Conservation (phyloP, 2,797 vertebrate genomes). For the Microtus agrestis region DNA sequence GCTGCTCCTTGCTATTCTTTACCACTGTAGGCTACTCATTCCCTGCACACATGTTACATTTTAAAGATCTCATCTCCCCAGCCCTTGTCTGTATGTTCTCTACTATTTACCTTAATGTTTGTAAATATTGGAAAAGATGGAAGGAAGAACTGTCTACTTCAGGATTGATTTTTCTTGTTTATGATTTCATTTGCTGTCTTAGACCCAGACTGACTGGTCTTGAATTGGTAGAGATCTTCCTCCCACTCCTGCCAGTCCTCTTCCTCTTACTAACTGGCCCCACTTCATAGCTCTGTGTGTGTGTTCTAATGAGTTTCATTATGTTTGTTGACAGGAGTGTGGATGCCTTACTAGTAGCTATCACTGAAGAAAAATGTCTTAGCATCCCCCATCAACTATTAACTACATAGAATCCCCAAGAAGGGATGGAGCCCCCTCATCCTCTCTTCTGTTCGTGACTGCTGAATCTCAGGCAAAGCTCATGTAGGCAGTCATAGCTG, state of each 20-base stretch:
- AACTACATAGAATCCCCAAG: not conserved
- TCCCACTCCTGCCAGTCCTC: not conserved
- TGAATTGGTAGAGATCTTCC: not conserved
- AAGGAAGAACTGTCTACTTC: constrained; percentile 36
- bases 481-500: not conserved
- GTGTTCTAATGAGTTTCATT: not conserved
- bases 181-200: constrained; percentile 32
- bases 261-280: not conserved
- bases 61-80: not conserved
- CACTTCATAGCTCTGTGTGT: not conserved
- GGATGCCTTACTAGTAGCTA: not conserved
- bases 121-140: constrained; percentile 3
- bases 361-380: not conserved
- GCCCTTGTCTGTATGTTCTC: not conserved
- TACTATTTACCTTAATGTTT: not conserved
- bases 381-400: not conserved
- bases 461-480: not conserved
- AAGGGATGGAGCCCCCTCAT: not conserved
- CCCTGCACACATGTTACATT: not conserved
- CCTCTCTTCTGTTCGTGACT: too few relatives aligned
- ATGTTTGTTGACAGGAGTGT: not conserved
- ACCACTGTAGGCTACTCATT: not conserved
- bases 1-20: not conserved
- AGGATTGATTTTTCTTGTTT: constrained; percentile 24
- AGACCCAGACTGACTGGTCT: not conserved